These are phyloP conservation scores for Marcusenius ussheri DNA, from an alignment of 2,113 vertebrate genomes.

Conservation along the genomic window DNA sequence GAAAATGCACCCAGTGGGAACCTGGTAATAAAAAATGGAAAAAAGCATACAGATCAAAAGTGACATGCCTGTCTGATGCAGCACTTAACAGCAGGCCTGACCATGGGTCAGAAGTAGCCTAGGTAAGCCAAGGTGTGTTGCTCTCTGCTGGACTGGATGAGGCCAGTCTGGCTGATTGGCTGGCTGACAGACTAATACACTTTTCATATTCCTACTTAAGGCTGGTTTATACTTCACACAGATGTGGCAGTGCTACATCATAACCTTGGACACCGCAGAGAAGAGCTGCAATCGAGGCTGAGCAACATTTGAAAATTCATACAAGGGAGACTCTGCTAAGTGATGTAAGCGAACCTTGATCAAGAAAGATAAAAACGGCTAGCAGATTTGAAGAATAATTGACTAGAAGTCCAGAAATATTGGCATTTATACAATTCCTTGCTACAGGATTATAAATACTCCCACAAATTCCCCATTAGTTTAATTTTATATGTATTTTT, in stretches of 20 bases:
- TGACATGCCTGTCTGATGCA: neutral
- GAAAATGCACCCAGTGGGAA: neutral
- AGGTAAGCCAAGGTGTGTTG: neutral
- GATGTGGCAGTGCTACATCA: neutral
- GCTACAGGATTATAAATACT: neutral
- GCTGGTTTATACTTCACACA: neutral
- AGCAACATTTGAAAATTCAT: neutral
- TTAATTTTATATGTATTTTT: neutral
- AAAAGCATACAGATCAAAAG: neutral
- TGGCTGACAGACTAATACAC: neutral
- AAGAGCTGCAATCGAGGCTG: neutral
- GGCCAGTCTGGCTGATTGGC: neutral
- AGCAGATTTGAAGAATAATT: neutral
- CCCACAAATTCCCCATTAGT: too few species aligned
- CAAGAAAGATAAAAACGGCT: neutral
- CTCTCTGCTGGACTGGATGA: neutral
- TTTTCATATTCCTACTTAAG: neutral
- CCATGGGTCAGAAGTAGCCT: neutral
- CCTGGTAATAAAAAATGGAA: neutral
- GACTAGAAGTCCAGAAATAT: neutral
- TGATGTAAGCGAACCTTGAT: neutral
- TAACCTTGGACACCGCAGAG: neutral
- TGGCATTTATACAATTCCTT: neutral
- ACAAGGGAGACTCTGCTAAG: neutral
- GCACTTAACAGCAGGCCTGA: neutral